These are phyloP conservation scores for Diarsia mendica DNA, from an alignment of 2,888 invertebrate species.

Conservation along the genomic window DNA sequence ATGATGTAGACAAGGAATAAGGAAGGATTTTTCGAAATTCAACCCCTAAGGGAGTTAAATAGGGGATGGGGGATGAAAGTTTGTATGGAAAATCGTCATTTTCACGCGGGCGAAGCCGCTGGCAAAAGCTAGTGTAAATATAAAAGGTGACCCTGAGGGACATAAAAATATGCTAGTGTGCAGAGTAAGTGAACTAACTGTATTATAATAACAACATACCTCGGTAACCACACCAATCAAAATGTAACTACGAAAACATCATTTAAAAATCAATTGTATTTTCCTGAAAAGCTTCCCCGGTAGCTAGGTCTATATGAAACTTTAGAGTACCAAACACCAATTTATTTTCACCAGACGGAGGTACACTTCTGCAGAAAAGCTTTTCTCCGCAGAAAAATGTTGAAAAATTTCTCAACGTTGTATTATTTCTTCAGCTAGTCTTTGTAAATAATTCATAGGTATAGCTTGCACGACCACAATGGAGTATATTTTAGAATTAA, in stretches of 20 bases:
- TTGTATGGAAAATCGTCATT: no score
- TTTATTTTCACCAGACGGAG: constrained; percentile 55
- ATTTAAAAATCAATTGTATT: constrained; percentile 31
- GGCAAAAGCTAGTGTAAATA: no score
- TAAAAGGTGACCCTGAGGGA: not conserved
- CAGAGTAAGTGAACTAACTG: not conserved
- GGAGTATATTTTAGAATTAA: constrained; percentile 51
- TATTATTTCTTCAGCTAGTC: constrained; percentile 41
- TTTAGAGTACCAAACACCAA: constrained; percentile 53
- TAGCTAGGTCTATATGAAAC: constrained; percentile 35
- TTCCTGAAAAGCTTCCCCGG: constrained; percentile 14
- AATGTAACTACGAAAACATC: not conserved
- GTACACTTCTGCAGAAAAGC: constrained; percentile 57
- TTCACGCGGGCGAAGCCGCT: no score
- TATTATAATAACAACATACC: not conserved
- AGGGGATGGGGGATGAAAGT: no score
- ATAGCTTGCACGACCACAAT: constrained; percentile 43
- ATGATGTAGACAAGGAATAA: no score
- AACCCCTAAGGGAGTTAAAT: no score
- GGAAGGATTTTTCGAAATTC: no score
- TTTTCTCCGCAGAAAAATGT: constrained; percentile 53
- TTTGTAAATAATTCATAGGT: constrained; percentile 58
- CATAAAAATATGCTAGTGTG: no score
- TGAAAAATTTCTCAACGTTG: constrained; percentile 52
- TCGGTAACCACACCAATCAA: not conserved